Percentiles rank a stretch among this genome's conserved stretches.
Evolutionary conservation across 2,113 vertebrate genomes (phyloP).

Genomic region (Albula glossodonta): DNA sequence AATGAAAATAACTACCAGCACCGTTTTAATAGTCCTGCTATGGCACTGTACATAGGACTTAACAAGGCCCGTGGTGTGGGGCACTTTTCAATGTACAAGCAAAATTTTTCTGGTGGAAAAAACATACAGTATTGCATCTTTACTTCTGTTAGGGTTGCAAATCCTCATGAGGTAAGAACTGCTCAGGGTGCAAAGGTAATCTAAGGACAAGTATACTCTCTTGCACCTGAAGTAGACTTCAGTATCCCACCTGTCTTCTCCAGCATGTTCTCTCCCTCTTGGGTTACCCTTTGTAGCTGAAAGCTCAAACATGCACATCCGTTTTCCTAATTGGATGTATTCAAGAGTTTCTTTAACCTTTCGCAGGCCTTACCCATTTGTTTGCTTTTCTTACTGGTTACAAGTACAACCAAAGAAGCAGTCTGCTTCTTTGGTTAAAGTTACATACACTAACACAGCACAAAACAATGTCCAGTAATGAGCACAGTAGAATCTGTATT

Average conservation of each 20-base stretch:
- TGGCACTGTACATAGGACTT: neutral
- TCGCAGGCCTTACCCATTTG: neutral
- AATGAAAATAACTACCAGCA: neutral
- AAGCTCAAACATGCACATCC: constrained; percentile 12
- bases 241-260: neutral
- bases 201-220: neutral
- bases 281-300: neutral
- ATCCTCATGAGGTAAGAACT: constrained; percentile 3
- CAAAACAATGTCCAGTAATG: neutral
- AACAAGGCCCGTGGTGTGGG: neutral
- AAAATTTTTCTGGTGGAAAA: neutral
- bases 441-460: neutral
- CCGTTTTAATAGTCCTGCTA: neutral
- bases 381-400: neutral
- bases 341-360: constrained; percentile 14
- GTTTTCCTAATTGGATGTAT: constrained; percentile 7
- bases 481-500: neutral
- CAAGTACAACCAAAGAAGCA: neutral
- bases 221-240: neutral
- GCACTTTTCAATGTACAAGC: neutral
- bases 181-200: neutral
- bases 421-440: neutral
- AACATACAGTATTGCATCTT: neutral
- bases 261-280: neutral
- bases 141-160: neutral